phyloP scores from a whole-genome alignment of 2,797 vertebrate species.

The Platalea minor region DNA sequence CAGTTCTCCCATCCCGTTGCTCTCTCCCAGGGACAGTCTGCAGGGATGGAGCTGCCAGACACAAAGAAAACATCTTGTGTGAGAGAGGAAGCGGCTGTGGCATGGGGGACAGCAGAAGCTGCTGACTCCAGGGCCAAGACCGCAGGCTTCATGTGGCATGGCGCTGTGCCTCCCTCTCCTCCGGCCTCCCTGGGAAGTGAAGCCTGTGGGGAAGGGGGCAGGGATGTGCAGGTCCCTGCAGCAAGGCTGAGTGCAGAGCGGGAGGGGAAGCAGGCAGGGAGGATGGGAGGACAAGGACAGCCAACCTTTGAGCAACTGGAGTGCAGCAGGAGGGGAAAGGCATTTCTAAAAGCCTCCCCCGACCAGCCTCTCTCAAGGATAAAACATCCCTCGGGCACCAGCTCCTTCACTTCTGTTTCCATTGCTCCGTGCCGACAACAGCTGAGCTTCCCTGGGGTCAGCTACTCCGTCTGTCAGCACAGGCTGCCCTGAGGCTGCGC shows the following conservation, averaged over 20 bases:
- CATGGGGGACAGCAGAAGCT: background rate
- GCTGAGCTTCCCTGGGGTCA: background rate
- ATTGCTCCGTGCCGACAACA: background rate
- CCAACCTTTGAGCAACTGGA: background rate
- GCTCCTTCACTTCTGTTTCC: background rate
- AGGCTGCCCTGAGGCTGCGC: background rate
- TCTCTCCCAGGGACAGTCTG: background rate
- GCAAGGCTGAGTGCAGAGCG: background rate
- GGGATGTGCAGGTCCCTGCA: accelerated
- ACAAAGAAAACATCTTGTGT: background rate
- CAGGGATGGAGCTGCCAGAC: background rate
- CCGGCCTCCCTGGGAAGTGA: background rate
- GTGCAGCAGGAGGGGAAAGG: background rate
- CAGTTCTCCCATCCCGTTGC: background rate
- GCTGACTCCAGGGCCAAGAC: background rate
- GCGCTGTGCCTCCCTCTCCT: background rate
- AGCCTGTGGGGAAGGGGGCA: background rate
- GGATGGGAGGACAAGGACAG: background rate
- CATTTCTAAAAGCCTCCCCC: background rate
- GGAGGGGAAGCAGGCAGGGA: background rate
- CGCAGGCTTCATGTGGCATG: background rate
- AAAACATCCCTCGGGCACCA: background rate
- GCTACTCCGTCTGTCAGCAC: background rate
- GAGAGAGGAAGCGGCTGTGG: background rate
- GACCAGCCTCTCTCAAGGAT: background rate